phyloP scores from a whole-genome alignment of 2,888 invertebrate species.

The Fragum whitleyi region DNA sequence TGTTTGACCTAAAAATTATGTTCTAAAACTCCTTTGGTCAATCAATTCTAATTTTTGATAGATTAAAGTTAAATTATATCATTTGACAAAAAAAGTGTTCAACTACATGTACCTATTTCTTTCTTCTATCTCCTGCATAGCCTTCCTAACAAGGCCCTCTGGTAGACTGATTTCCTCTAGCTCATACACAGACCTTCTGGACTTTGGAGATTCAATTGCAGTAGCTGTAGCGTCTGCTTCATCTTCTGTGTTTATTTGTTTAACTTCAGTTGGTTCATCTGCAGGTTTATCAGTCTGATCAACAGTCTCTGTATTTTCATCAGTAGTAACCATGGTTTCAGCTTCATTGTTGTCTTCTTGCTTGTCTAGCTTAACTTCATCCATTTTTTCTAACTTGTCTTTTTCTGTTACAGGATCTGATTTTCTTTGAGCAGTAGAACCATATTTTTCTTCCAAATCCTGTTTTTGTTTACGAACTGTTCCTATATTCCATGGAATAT shows the following conservation, averaged over 20 bases:
- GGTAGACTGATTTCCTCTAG: conserved; percentile 89
- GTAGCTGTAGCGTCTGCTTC: not conserved
- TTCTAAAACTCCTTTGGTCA: too few species aligned
- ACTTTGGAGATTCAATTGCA: conserved; percentile 22
- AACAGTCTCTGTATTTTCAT: conserved; percentile 1
- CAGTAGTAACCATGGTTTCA: conserved; percentile 10
- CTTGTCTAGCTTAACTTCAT: too few species aligned
- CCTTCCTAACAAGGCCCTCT: conserved; percentile 89
- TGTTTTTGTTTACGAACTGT: conserved; percentile 88
- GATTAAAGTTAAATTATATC: too few species aligned
- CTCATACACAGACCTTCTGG: conserved; percentile 85
- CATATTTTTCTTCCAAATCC: conserved; percentile 88
- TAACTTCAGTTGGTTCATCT: conserved; percentile 17
- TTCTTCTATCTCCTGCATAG: conserved; percentile 89
- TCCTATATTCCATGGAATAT: conserved; percentile 89
- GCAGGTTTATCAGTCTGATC: not conserved
- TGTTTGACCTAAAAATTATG: too few species aligned
- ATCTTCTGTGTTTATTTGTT: not conserved
- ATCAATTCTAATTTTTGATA: too few species aligned
- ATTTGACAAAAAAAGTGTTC: too few species aligned
- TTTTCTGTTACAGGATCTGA: conserved; percentile 44
- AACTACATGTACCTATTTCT: conserved; percentile 76
- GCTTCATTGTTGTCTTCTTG: conserved; percentile 20
- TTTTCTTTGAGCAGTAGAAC: conserved; percentile 27
- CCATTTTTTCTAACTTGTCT: conserved; percentile 34